These are phyloP conservation scores for Oncopodura yosiiana DNA, from an alignment of 1,140 invertebrate genomes.

Conservation along the genomic window DNA sequence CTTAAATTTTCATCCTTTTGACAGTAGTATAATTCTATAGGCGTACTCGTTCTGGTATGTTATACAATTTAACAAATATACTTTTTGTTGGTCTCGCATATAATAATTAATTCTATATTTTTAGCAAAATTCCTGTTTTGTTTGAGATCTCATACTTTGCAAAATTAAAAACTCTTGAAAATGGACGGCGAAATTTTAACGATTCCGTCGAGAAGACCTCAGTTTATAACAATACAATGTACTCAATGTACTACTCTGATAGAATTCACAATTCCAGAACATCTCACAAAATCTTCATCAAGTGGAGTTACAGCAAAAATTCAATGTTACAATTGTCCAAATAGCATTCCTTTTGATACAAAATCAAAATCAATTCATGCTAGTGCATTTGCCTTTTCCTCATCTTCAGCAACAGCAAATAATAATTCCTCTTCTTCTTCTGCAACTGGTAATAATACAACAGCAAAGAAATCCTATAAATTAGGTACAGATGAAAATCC, in stretches of 20 bases:
- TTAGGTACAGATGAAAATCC: conserved; percentile 32
- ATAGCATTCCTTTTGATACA: conserved; percentile 16
- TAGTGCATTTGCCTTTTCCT: too few relatives aligned
- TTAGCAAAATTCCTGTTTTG: too few relatives aligned
- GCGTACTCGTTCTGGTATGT: too few relatives aligned
- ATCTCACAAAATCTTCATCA: background rate
- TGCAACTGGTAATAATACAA: background rate
- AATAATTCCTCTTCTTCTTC: background rate
- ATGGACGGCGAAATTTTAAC: too few relatives aligned
- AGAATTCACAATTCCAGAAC: conserved; percentile 22
- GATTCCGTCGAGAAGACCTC: conserved; percentile 28
- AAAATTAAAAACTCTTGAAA: too few relatives aligned
- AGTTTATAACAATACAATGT: conserved; percentile 28
- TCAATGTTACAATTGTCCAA: conserved; percentile 27
- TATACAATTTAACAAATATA: too few relatives aligned
- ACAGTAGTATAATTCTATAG: too few relatives aligned
- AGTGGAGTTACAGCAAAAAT: conserved; percentile 10
- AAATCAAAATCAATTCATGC: background rate
- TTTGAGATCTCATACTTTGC: too few relatives aligned
- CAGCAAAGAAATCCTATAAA: conserved; percentile 15
- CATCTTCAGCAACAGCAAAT: background rate
- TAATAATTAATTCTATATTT: too few relatives aligned
- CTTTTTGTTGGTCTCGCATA: too few relatives aligned
- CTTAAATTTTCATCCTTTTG: too few relatives aligned
- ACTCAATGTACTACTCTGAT: conserved; percentile 13